Conservation (phyloP, 2,888 invertebrate genomes). For the Cryptocephalus moraei region DNA sequence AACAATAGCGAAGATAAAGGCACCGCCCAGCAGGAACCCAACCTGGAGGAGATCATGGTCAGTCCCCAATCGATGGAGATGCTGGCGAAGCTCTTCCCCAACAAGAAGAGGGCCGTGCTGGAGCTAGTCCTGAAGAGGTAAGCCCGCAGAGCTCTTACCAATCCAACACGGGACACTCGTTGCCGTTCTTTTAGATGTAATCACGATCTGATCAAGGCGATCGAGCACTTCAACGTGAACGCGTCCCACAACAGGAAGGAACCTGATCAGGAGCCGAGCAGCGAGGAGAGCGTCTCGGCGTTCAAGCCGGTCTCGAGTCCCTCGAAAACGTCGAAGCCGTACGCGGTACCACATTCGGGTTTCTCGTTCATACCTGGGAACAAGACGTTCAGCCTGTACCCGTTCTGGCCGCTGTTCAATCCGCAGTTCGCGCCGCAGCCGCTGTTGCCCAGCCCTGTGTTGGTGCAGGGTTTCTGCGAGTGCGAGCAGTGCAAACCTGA, state of each 20-base stretch:
- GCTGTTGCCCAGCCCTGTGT: constrained; percentile 36
- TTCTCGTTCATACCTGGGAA: constrained; percentile 32
- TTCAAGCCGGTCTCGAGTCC: constrained; percentile 32
- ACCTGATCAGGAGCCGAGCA: constrained; percentile 8
- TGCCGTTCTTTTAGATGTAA: constrained; percentile 50
- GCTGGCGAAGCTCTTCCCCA: constrained; percentile 79
- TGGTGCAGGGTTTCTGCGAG: constrained; percentile 38
- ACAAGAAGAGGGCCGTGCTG: constrained; percentile 76
- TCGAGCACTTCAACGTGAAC: constrained; percentile 65
- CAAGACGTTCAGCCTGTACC: constrained; percentile 37
- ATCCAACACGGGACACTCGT: neutral
- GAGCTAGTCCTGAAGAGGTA: constrained; percentile 71
- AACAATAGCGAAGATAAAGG: constrained; percentile 9
- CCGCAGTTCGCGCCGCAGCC: constrained; percentile 35
- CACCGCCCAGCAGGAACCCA: constrained; percentile 10
- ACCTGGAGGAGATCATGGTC: constrained; percentile 37
- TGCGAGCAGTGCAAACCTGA: constrained; percentile 36
- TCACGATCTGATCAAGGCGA: constrained; percentile 81
- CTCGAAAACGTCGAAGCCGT: constrained; percentile 17
- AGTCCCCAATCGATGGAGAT: constrained; percentile 74
- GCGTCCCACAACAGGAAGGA: constrained; percentile 2
- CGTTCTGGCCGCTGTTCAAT: constrained; percentile 33
- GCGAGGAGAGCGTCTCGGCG: constrained; percentile 28
- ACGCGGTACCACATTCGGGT: constrained; percentile 22
- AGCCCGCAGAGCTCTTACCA: neutral